phyloP scores from a whole-genome alignment of 2,797 vertebrate species.

The Tokudaia muenninki region DNA sequence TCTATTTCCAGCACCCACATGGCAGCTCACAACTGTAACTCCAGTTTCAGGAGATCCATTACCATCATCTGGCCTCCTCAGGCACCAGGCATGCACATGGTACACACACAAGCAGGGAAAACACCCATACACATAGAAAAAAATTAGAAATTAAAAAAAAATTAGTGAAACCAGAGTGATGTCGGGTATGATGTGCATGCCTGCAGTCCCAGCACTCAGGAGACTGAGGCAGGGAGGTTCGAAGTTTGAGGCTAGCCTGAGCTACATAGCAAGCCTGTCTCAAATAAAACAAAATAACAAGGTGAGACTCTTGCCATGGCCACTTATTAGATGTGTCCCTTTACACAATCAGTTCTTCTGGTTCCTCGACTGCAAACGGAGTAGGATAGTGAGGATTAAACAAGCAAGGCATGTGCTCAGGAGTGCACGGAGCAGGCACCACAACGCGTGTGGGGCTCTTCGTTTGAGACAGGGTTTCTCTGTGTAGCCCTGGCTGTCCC shows the following conservation, averaged over 20 bases:
- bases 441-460: background rate
- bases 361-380: background rate
- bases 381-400: slow-evolving; percentile 21
- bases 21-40: background rate
- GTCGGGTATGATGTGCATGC: too few species aligned
- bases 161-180: background rate
- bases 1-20: background rate
- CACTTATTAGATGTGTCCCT: background rate
- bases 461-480: background rate
- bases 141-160: background rate
- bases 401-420: background rate
- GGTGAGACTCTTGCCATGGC: background rate
- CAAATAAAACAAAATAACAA: background rate
- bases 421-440: accelerated
- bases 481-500: background rate
- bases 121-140: background rate
- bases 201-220: background rate
- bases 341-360: background rate
- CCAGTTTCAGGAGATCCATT: background rate
- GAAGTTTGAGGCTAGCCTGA: background rate
- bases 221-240: background rate
- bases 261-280: background rate
- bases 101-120: background rate
- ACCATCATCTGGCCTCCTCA: background rate
- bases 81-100: background rate